A percentile compares a stretch with the other conserved stretches of the same genome.
Conservation (phyloP, 2,113 vertebrate genomes). For the Gambusia holbrooki region DNA sequence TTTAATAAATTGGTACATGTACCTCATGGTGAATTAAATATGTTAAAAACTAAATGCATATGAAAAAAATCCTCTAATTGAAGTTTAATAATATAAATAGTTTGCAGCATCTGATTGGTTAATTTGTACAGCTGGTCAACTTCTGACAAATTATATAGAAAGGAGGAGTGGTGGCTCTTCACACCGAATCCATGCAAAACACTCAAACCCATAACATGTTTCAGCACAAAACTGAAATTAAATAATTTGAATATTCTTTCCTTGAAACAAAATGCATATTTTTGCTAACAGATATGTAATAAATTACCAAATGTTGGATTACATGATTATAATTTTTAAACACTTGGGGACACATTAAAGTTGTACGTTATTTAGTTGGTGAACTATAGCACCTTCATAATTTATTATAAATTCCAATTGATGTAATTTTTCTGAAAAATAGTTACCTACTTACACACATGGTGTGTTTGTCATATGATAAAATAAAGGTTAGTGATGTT, state of each 20-base stretch:
- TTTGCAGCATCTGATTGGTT: neutral
- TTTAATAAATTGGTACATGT: too few species aligned
- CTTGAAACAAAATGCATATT: too few species aligned
- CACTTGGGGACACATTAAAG: neutral
- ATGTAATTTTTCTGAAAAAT: neutral
- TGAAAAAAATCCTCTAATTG: too few species aligned
- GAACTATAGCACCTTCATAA: neutral
- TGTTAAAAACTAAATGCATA: too few species aligned
- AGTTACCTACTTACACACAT: neutral
- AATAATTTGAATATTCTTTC: too few species aligned
- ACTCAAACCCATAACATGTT: neutral
- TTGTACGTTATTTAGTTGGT: neutral
- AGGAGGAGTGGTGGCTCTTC: neutral
- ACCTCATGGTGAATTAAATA: too few species aligned
- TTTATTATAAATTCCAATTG: neutral
- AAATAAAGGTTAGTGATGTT: neutral
- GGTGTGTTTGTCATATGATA: neutral
- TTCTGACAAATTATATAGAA: neutral
- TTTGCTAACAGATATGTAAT: too few species aligned
- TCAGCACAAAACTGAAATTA: too few species aligned
- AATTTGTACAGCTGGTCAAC: neutral
- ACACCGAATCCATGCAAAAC: neutral
- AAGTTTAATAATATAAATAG: too few species aligned
- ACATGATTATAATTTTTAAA: too few species aligned
- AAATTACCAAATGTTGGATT: too few species aligned